Percentiles rank a stretch among this genome's conserved stretches.
Conservation (phyloP, 2,888 invertebrate genomes). For the Thereva unica region DNA sequence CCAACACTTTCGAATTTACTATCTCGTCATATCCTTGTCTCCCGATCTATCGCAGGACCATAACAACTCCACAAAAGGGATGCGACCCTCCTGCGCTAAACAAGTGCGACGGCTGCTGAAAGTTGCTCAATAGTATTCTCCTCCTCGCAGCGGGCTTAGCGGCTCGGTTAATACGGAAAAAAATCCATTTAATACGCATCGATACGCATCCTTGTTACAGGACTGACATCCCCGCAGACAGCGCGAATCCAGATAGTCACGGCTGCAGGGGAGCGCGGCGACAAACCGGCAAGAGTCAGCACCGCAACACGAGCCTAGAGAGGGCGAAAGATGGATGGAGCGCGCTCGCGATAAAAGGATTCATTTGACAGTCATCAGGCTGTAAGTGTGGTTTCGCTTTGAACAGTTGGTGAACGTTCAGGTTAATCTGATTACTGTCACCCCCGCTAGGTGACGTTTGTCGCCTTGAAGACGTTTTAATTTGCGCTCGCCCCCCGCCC, state of each 20-base stretch:
- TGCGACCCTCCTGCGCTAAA: conserved; percentile 30
- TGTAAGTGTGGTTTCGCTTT: conserved; percentile 32
- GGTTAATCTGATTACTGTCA: conserved; percentile 23
- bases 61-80: conserved; percentile 26
- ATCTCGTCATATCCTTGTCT: conserved; percentile 29
- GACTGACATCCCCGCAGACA: conserved; percentile 20
- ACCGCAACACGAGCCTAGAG: conserved; percentile 5
- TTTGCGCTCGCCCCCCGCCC: neutral
- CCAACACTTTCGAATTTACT: conserved; percentile 56
- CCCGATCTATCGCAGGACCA: conserved; percentile 20
- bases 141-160: conserved; percentile 27
- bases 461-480: conserved; percentile 10
- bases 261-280: neutral
- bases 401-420: conserved; percentile 6
- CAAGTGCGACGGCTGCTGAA: conserved; percentile 27
- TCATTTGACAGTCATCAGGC: conserved; percentile 18
- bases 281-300: conserved; percentile 30
- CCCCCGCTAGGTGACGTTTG: neutral
- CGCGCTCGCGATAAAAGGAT: conserved; percentile 26
- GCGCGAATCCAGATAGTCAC: neutral
- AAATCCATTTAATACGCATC: conserved; percentile 36
- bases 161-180: conserved; percentile 34
- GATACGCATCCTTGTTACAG: conserved; percentile 36
- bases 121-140: conserved; percentile 19
- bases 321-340: conserved; percentile 12